Base-by-base conservation (phyloP, 1,140 invertebrate species). In the Drosophila seguyi region DNA sequence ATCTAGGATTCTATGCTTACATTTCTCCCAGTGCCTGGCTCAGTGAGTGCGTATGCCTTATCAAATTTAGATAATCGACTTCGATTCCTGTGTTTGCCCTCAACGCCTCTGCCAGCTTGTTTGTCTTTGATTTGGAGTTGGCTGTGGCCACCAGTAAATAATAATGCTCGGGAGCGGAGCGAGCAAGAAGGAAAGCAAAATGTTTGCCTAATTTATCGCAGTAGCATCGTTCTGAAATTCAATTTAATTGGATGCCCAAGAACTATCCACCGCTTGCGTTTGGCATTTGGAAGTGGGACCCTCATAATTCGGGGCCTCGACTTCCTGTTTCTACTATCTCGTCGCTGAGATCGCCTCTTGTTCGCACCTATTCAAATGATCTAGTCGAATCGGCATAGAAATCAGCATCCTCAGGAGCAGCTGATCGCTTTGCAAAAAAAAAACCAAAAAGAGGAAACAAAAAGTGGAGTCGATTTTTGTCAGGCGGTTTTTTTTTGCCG, bases 141-240 rank as follows among this genome's bases (percentile, higher is more conserved):
- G 47, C 53, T 34, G 45, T 25, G 60, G 57, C 34, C 45, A 66
- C 34, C 71, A 34, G 63, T 66, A 73, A 63, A 65, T 59, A 57
- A 72, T 73, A 72, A 52, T 31, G 48, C 22, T 31, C 45, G 6
- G 6, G 3, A n/a, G 25, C 16, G 14, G 29, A 25, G 58, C 16
- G 13, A 36, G 44, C 63, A 14, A 22, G 31, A 69, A 58, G 50
- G 52, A 57, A 48, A 36, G 50, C 52, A 47, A 87, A 88, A 88
- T 90, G 78, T 90, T 90, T 90, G 85, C 67, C 75, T 85, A 76
- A 90, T 90, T 90, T 90, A 90, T 90, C 85, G 86, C 85, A 68
- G 85, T 85, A 90, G 86, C 85, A 90, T 79, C 77, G 85, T 90
- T 85, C 59, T 67, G 67, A 90, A 88, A 90, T 85, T 85, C 71